Evolutionary conservation across 2,113 vertebrate genomes (phyloP).

Genomic region (Antechinus stuartii): DNA sequence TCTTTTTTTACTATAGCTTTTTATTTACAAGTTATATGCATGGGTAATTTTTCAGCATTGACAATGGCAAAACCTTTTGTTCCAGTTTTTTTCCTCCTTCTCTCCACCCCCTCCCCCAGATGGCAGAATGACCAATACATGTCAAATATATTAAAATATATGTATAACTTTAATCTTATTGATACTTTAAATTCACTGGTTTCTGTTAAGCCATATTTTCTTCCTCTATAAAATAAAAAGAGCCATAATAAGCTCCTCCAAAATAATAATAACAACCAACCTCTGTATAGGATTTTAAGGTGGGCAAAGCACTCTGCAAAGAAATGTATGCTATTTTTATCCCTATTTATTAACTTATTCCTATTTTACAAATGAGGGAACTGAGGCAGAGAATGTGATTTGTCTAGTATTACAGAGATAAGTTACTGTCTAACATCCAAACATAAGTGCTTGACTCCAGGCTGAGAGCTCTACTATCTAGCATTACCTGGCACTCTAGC

Average conservation of each 20-base stretch:
- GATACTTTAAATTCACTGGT: background rate
- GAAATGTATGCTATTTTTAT: background rate
- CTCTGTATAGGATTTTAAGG: background rate
- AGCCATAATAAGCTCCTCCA: background rate
- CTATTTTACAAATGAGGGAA: background rate
- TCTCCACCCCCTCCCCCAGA: no score
- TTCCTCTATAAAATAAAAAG: background rate
- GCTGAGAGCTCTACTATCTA: background rate
- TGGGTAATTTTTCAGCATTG: no score
- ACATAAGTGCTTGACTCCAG: background rate
- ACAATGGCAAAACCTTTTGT: no score
- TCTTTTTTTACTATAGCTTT: background rate
- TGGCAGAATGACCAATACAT: no score
- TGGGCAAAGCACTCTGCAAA: background rate
- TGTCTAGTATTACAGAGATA: background rate
- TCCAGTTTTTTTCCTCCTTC: no score
- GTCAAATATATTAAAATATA: no score
- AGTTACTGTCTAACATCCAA: background rate
- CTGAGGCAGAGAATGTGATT: background rate
- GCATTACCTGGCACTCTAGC: background rate
- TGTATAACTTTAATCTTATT: background rate
- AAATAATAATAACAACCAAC: background rate
- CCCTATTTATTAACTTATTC: background rate
- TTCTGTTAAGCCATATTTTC: background rate
- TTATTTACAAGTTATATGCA: no score